Evolutionary conservation across 2,888 invertebrate genomes (phyloP), one percentile per base, ranked within the genome.

Genomic region (Epinotia bilunana): DNA sequence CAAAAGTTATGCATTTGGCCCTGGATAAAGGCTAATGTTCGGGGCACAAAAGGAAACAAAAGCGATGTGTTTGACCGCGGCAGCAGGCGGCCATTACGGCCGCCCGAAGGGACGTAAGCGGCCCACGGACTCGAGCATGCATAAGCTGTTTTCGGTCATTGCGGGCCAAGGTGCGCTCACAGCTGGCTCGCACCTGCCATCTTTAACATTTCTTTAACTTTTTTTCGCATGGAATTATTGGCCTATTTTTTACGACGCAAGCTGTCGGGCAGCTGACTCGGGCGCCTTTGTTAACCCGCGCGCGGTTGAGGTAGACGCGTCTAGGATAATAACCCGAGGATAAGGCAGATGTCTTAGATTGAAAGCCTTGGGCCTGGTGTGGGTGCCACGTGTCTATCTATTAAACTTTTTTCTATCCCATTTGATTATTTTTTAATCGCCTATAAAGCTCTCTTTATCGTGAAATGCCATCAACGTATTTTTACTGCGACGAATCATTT

Each of bases 191-290:
- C 93, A 93, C 92, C 93, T 93, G 93, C 88, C 90, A 90, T 91
- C 92, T 92, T 93, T 90, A 91, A 87, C 88, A 89, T 92, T 93
- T 91, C 91, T 92, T 88, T 87, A 84, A 85, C 85, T 88, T 91
- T 92, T 91, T 92, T 92, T 92, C 87, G 91, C 90, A 89, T 90
- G 87, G 88, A 86, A 92, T 92, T 93, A 92, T 92, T 94, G 92
- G 93, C 93, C 93, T 93, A 93, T 94, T 94, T 93, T 93, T 93
- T 93, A 92, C 88, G 89, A 89, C 88, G 91, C 93, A 93, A 93
- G 93, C 92, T 93, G 93, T 84, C 81, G 78, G 81, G 86, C 93
- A 93, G 92, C 92, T 93, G 93, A 91, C 53, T 53, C 53, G 16
- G 9, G 39, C 90, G 87, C 85, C 69, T 69, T 69, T 69, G 69